Percentiles rank a stretch among this genome's conserved stretches.
Evolutionary conservation across 1,140 invertebrate genomes (phyloP).

Genomic region (Bilobella aurantiaca): DNA sequence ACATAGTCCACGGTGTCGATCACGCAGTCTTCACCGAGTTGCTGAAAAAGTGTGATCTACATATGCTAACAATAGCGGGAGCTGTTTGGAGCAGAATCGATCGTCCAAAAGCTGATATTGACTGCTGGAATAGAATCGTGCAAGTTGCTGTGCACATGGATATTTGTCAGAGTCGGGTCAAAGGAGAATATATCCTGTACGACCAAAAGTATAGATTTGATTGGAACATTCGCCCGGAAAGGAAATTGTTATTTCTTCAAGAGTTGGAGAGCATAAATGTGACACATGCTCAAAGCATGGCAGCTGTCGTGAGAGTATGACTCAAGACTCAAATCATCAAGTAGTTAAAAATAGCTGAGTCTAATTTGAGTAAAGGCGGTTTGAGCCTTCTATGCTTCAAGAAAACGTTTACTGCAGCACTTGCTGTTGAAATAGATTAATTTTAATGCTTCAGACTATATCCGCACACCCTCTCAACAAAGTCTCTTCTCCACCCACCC

Average conservation of each 20-base stretch:
- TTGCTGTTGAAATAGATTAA: background rate
- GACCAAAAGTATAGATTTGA: background rate
- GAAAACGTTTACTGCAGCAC: background rate
- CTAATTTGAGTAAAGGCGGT: too few species aligned
- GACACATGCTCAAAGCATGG: too few species aligned
- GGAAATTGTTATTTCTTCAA: too few species aligned
- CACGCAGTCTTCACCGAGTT: background rate
- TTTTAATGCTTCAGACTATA: background rate
- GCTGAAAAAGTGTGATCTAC: background rate
- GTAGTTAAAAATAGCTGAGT: too few species aligned
- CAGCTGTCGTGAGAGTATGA: too few species aligned
- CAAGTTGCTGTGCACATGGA: background rate
- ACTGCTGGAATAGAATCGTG: background rate
- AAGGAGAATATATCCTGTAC: background rate
- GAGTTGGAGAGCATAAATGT: too few species aligned
- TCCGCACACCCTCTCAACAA: too few species aligned
- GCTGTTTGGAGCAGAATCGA: background rate
- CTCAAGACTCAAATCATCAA: too few species aligned
- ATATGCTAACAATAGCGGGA: background rate
- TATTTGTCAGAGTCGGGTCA: too few species aligned
- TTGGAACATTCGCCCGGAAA: background rate
- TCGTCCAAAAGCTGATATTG: background rate
- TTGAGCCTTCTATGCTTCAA: constrained; percentile 13
- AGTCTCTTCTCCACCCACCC: too few species aligned
- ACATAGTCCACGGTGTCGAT: background rate